Evolutionary conservation across 2,888 invertebrate genomes (phyloP).

Genomic region (Anthophora plumipes): DNA sequence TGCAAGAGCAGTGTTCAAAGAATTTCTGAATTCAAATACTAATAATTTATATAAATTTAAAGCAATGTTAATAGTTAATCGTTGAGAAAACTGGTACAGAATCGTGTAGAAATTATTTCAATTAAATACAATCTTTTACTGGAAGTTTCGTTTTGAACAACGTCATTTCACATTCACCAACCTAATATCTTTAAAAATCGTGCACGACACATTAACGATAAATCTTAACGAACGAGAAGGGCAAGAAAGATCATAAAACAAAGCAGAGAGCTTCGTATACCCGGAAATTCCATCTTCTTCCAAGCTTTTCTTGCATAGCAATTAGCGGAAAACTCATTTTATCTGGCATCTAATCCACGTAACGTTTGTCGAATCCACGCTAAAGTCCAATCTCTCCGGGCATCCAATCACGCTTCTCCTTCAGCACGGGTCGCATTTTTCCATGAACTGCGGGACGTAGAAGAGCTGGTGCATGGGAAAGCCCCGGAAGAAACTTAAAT

Average conservation of each 20-base stretch:
- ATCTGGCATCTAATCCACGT: background rate
- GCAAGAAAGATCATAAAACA: background rate
- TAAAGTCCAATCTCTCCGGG: background rate
- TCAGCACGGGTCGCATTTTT: background rate
- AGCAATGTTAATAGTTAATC: no score
- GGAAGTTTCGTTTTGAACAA: no score
- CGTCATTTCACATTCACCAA: no score
- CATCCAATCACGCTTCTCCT: constrained; percentile 8
- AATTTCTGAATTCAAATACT: no score
- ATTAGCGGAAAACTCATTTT: background rate
- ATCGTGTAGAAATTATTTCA: no score
- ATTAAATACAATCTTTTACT: no score
- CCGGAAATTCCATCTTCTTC: no score
- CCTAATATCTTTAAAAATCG: no score
- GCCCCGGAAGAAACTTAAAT: constrained; percentile 16
- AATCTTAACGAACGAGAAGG: background rate
- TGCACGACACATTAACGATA: no score
- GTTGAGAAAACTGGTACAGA: no score
- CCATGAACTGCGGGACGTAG: background rate
- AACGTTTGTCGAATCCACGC: background rate
- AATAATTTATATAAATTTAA: no score
- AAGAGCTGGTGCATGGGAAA: background rate
- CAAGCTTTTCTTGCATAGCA: background rate
- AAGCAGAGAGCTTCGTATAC: background rate
- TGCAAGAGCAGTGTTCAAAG: no score